These are phyloP conservation scores for Microtus richardsoni DNA, from an alignment of 2,113 vertebrate species.

Conservation along the genomic window DNA sequence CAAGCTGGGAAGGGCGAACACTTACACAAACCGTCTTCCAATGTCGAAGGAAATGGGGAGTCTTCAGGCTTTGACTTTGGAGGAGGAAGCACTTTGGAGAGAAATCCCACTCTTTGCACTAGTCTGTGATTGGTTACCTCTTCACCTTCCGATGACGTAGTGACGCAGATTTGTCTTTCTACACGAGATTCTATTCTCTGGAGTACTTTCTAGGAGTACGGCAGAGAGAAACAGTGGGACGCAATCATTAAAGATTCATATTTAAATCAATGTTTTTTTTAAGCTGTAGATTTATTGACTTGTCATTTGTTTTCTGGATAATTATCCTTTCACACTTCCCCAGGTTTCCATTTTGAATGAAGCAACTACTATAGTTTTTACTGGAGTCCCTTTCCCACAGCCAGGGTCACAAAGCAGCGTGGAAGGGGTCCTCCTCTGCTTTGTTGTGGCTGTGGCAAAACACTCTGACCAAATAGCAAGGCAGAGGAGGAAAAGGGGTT, in stretches of 20 bases:
- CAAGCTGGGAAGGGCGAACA: background rate
- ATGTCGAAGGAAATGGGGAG: background rate
- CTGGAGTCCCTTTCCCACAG: background rate
- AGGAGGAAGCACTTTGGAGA: constrained; percentile 69
- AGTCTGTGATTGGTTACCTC: constrained; percentile 55
- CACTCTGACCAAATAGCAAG: background rate
- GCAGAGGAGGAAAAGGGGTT: background rate
- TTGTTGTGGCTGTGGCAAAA: too few relatives aligned
- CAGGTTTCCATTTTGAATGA: background rate
- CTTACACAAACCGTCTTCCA: background rate
- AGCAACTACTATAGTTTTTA: background rate
- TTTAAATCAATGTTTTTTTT: constrained; percentile 38
- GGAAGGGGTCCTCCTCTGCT: too few relatives aligned
- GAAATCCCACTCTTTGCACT: constrained; percentile 51
- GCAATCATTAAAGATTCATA: constrained; percentile 57
- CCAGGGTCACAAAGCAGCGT: background rate
- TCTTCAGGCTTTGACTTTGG: constrained; percentile 26
- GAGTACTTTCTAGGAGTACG: constrained; percentile 35
- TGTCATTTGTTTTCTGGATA: background rate
- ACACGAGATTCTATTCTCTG: constrained; percentile 16
- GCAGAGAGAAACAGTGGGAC: constrained; percentile 37
- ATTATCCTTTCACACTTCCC: background rate
- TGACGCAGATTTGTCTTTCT: constrained; percentile 43
- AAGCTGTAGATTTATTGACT: constrained; percentile 41
- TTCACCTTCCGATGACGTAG: background rate